Evolutionary conservation across 2,113 vertebrate species (phyloP), one percentile per base, ranked within the genome.

Genomic region (Catharus minimus): DNA sequence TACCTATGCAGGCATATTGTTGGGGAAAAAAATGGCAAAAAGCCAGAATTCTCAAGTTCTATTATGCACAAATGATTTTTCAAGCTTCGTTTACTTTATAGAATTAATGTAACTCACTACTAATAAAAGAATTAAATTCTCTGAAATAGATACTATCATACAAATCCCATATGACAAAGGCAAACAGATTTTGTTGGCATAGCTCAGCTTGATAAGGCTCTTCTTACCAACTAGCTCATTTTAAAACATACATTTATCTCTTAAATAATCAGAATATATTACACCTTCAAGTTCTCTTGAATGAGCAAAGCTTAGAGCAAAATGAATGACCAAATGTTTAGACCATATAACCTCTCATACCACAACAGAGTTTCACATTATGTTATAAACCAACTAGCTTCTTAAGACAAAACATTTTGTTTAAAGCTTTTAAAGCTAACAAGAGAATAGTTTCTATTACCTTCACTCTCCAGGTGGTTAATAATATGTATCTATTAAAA

Each of bases 401-500:
- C 36, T 38, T 28, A 86, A 81, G 57, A 86, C 24, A 85, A 44
- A 27, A 57, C 15, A 57, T 11, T 26, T 82, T 60, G 27, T 67
- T 52, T 30, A 81, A 81, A 81, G 44, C 39, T 74, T 88, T 95
- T 92, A 95, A 92, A 82, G 56, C 47, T 91, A 88, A 71, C 38
- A 90, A 88, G 80, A 88, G 64, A 92, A 87, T 53, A 72, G 64
- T 62, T 68, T 49, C 20, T 52, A 77, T 82, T 93, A 86, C 61
- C 38, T 89, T 88, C 38, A 61, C 23, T 93, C 62, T n/a, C 44
- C 61, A 88, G 61, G 32, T 84, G 49, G 84, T 20, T 87, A 94
- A 85, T 53, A 94, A 58, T 86, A 94, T 55, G 53, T 46, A 74
- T 49, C 21, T 80, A 92, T 89, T 84, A 91, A 93, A 93, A 92